Base-by-base conservation (phyloP, 2,113 vertebrate species). In the Tylochromis polylepis region DNA sequence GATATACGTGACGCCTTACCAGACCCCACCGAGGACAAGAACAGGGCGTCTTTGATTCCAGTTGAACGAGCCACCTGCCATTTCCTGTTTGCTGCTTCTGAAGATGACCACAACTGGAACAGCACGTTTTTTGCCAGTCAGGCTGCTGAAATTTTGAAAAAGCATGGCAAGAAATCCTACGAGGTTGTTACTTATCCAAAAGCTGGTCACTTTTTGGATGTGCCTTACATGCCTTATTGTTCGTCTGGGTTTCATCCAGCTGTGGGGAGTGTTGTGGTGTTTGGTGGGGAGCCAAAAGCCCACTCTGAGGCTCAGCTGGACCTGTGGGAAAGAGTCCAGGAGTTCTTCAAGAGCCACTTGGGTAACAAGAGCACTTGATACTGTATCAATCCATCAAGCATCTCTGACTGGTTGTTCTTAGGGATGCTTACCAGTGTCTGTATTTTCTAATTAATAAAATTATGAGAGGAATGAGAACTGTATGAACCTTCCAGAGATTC, bases 91-190 rank as follows among this genome's bases (percentile, higher is more conserved):
- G 95, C 97, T 2, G 97, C 95, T 14, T 96, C 97, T 11, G 95
- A 97, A 93, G 98, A 98, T 7, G 98, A 99, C 91, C 95, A 7
- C 88, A 98, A 98, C 95, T 99, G 97, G 97, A 97, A 96, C 81
- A 99, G 98, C 4, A 92, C 91, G 15, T 84, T 97, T 9, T 97
- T 91, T 82, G 97, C 97, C 8, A 65, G 92, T 14, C 94, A 92
- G 79, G 97, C 96, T 1, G 96, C 96, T 22, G 95, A 95, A 9
- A 93, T 85, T 8, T 94, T 98, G 86, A 94, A 94, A 90, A 93
- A 91, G 53, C 95, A 96, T 0, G 96, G 97, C 51, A 99, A 97
- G 90, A 88, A 95, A 20, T 96, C 95, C 12, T 97, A 96, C 57
- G 80, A 96, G 89, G 79, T 98, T 87, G 20, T 97, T 14, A 93